A percentile compares a stretch with the other conserved stretches of the same genome.
These are phyloP conservation scores for Cheilosia soror DNA, from an alignment of 2,888 invertebrate genomes.

Conservation along the genomic window DNA sequence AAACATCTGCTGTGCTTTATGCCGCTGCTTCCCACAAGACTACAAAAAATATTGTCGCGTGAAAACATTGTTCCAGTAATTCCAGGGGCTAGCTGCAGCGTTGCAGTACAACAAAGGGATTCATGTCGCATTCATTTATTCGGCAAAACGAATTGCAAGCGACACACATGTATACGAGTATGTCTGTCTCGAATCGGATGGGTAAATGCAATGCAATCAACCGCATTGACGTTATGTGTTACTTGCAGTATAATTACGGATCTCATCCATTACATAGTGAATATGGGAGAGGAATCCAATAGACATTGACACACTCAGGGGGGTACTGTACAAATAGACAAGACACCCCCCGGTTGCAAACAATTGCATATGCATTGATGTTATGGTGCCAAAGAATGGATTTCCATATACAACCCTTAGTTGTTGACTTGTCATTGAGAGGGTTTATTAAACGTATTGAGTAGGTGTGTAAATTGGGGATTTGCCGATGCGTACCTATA, in stretches of 20 bases:
- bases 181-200: slow-evolving; percentile 44
- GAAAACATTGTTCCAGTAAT: slow-evolving; percentile 49
- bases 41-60: slow-evolving; percentile 48
- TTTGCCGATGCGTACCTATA: not conserved
- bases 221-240: slow-evolving; percentile 53
- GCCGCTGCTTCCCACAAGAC: slow-evolving; percentile 17
- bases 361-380: not conserved
- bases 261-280: slow-evolving; percentile 11
- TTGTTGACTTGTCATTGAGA: slow-evolving; percentile 36
- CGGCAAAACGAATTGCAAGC: slow-evolving; percentile 14
- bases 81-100: slow-evolving; percentile 27
- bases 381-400: slow-evolving; percentile 12
- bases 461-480: not conserved
- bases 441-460: slow-evolving; percentile 23
- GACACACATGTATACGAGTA: slow-evolving; percentile 21
- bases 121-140: slow-evolving; percentile 31
- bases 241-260: slow-evolving; percentile 49
- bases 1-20: slow-evolving; percentile 40
- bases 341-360: slow-evolving; percentile 14
- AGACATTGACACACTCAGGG: not conserved
- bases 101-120: slow-evolving; percentile 44
- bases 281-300: not conserved
- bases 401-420: slow-evolving; percentile 24
- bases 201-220: slow-evolving; percentile 59
- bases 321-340: not conserved